Base-by-base conservation (phyloP, 2,888 invertebrate species). In the Chrysolina haemoptera region DNA sequence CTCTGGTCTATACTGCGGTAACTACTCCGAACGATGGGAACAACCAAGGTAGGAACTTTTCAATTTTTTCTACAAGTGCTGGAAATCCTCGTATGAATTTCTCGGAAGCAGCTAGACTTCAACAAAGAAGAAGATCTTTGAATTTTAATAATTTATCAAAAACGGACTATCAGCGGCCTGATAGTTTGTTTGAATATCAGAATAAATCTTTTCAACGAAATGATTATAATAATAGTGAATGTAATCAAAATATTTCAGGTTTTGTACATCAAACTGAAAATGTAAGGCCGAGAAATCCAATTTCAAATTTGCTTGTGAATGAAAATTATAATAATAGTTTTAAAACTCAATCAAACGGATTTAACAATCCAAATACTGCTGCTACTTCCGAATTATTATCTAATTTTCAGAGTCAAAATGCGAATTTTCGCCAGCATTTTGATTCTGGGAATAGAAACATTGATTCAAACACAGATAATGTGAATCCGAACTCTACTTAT, bases 121-220 rank as follows among this genome's bases (percentile, higher is more conserved):
- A n/a, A 16, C n/a, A 50, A 50, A 16, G 16, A 50, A 50, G 48
- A 16, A 50, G n/a, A 16, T 16, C 16, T 16, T 16, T 50, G 48
- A 50, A 50, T n/a, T 50, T 50, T 16, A 16, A n/a, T 50, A 16
- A n/a, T 16, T 16, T n/a, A 50, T 50, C 48, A 50, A 50, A 50
- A n/a, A 5, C 9, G 16, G 16, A n/a, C 35, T 35, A 35, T 16
- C 6, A 50, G n/a, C n/a, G 8, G 14, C 43, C 43, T 14, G 14
- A 43, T 43, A 43, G 14, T 14, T 43, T 14, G 43, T 43, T 43
- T 43, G 43, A 43, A 43, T 14, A 43, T 43, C 43, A 43, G 16
- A 16, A 1, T 50, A 8, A 35, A 35, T 35, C 35, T 35, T 16
- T 50, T n/a, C 16, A 16, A n/a, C 9, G n/a, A 16, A 50, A 50